These are phyloP conservation scores for Cephalopholis sonnerati DNA, from an alignment of 2,113 vertebrate species.

Conservation along the genomic window DNA sequence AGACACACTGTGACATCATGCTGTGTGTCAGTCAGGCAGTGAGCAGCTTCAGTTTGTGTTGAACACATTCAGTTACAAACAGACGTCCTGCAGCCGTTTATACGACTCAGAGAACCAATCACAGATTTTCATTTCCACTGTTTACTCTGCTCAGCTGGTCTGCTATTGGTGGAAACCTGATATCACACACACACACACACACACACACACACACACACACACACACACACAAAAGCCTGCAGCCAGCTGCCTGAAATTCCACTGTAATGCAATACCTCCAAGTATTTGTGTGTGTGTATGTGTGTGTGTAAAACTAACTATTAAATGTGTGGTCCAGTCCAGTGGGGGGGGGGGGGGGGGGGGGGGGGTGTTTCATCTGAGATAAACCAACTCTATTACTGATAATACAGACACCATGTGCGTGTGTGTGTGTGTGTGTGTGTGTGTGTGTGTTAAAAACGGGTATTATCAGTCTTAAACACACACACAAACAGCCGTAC, in stretches of 20 bases:
- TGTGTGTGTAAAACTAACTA: conserved; percentile 29
- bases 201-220: conserved; percentile 11
- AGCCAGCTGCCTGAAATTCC: conserved; percentile 68
- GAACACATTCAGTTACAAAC: background rate
- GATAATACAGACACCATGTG: conserved; percentile 23
- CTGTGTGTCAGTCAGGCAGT: no score
- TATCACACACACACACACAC: conserved; percentile 19
- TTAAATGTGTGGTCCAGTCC: conserved; percentile 39
- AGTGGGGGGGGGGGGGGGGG: background rate
- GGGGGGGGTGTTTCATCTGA: conserved; percentile 12
- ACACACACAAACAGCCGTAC: conserved; percentile 12
- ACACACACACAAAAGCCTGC: background rate
- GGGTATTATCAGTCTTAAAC: conserved; percentile 11
- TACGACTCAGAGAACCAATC: conserved; percentile 23
- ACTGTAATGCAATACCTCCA: conserved; percentile 57
- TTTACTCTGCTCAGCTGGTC: conserved; percentile 49
- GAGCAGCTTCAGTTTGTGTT: background rate
- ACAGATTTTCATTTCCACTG: conserved; percentile 39
- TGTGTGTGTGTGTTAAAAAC: background rate
- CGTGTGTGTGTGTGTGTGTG: conserved; percentile 2
- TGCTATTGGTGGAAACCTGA: conserved; percentile 51
- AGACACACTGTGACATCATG: no score
- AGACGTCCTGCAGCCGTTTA: conserved; percentile 1
- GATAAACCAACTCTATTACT: conserved; percentile 52
- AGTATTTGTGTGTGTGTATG: conserved; percentile 20